Conservation (phyloP, 2,797 vertebrate genomes). For the Ataeniobius toweri region DNA sequence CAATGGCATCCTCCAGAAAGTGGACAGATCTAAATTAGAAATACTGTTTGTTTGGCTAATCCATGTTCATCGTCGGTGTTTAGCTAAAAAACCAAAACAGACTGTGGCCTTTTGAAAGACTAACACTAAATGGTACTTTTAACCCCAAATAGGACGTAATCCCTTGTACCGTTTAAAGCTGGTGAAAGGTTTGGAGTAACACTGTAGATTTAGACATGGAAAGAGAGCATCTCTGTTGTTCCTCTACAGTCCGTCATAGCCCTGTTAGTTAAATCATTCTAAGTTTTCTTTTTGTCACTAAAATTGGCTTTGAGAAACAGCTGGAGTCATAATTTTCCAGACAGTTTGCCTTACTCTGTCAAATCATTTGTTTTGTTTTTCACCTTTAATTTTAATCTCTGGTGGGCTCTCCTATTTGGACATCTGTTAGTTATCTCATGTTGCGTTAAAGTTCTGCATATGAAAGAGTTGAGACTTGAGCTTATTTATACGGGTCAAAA, state of each 20-base stretch:
- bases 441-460: conserved; percentile 18
- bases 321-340: background rate
- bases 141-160: too few relatives aligned
- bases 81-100: background rate
- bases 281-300: background rate
- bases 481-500: background rate
- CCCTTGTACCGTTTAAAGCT: too few relatives aligned
- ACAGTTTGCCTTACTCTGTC: background rate
- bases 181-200: background rate
- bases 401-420: conserved; percentile 11
- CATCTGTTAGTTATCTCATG: conserved; percentile 4
- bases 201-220: too few relatives aligned
- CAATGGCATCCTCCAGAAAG: too few relatives aligned
- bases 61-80: background rate
- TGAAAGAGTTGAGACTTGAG: background rate
- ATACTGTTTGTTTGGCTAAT: too few relatives aligned
- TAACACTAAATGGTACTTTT: background rate
- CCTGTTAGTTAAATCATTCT: background rate
- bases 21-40: too few relatives aligned
- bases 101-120: background rate
- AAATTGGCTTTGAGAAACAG: background rate
- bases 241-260: background rate
- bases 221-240: background rate
- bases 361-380: conserved; percentile 3
- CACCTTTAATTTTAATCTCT: conserved; percentile 22